phyloP scores from a whole-genome alignment of 1,140 invertebrate species.

The Calephelis virginiensis region DNA sequence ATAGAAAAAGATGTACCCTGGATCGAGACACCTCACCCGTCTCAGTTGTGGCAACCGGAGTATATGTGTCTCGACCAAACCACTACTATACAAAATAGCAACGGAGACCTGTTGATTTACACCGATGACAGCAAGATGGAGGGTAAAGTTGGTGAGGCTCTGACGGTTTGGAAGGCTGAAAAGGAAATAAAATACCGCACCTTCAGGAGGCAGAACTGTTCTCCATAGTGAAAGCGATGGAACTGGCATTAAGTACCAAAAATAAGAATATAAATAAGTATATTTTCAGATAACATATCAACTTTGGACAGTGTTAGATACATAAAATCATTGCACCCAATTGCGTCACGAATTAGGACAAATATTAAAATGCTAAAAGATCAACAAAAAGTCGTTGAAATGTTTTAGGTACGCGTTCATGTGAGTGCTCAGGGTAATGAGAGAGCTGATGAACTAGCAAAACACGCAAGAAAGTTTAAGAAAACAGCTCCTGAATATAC shows the following conservation, averaged over 20 bases:
- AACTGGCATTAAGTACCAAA: no score
- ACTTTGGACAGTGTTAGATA: no score
- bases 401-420: constrained; percentile 33
- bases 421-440: constrained; percentile 33
- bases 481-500: constrained; percentile 28
- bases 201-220: neutral
- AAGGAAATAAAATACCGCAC: neutral
- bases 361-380: neutral
- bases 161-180: constrained; percentile 10
- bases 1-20: neutral
- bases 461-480: constrained; percentile 21
- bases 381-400: neutral
- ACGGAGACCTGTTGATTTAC: constrained; percentile 2
- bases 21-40: neutral
- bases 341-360: neutral
- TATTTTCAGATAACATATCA: no score
- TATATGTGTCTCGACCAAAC: neutral
- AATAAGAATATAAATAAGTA: no score
- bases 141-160: constrained; percentile 21
- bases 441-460: constrained; percentile 37
- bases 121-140: constrained; percentile 25
- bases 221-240: neutral
- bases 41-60: neutral
- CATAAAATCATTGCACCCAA: no score
- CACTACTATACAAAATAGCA: neutral